Evolutionary conservation across 2,888 invertebrate genomes (phyloP), one percentile per base, ranked within the genome.

Genomic region (Ecliptopera silaceata): DNA sequence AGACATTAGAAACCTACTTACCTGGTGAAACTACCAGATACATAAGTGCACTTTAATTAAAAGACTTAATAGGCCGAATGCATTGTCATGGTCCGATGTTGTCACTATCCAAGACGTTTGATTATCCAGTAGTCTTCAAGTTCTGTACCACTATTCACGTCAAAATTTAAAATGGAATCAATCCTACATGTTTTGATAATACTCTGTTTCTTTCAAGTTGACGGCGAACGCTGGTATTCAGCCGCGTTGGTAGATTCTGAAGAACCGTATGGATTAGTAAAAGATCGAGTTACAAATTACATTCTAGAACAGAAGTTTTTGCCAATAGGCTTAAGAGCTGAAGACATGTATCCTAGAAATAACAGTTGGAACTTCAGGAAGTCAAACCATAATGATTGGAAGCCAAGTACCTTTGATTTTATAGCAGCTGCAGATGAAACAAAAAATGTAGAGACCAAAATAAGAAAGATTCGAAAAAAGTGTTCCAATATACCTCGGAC

Each of bases 61-160:
- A 77, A 80, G 83, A 75, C 70, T 86, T 83, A 86, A 84, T 85
- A 84, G 71, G 71, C 73, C 76, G 77, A 84, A 84, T 84, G 82
- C 83, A 76, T 75, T 79, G 83, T 80, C 76, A 85, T 77, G 79
- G 74, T 80, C 72, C 77, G 78, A 74, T 80, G 72, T 75, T 75
- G 72, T 64, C 72, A 57, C 69, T 61, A 64, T 65, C 59, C 61
- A 69, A 70, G 55, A 43, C 76, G 75, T 68, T 36, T 41, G 20
- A 11, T 32, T 39, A 22, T 43, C 42, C 46, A 54, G 36, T 54
- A 17, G 31, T 20, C 38, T 73, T 64, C 36, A 31, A 53, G 56
- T 31, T 43, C 34, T 45, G 18, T 10, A 20, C 4, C 17, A 29
- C 20, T 26, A 45, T 29, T 39, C 41, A 58, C 45, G 47, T 49